phyloP scores from a whole-genome alignment of 1,140 invertebrate genomes.

The Mylabris phalerata region DNA sequence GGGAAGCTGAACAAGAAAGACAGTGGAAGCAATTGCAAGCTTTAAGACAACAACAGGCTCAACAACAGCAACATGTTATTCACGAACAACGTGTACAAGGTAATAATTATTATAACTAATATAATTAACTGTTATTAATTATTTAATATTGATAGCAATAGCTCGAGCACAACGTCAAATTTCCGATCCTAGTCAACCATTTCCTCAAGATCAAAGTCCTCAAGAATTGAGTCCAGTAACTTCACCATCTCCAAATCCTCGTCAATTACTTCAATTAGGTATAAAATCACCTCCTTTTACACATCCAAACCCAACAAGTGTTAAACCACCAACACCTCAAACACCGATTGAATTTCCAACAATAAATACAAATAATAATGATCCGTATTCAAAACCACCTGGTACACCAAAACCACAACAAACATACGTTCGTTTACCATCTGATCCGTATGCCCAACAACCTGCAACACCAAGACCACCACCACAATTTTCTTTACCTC shows the following conservation, averaged over 20 bases:
- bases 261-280: conserved; percentile 45
- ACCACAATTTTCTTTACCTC: conserved; percentile 41
- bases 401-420: conserved; percentile 20
- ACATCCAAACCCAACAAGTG: conserved; percentile 31
- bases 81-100: conserved; percentile 68
- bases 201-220: conserved; percentile 44
- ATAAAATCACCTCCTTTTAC: conserved; percentile 43
- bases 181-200: conserved; percentile 41
- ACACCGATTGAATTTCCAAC: conserved; percentile 28
- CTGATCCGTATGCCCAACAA: conserved; percentile 45
- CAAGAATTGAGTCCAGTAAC: conserved; percentile 37
- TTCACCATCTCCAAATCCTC: conserved; percentile 43
- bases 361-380: conserved; percentile 3
- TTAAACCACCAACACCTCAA: conserved; percentile 32
- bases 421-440: conserved; percentile 16
- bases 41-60: conserved; percentile 67
- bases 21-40: conserved; percentile 84
- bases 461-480: conserved; percentile 48
- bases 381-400: conserved; percentile 22
- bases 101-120: conserved; percentile 33
- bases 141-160: conserved; percentile 42
- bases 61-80: conserved; percentile 73
- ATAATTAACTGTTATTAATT: not conserved
- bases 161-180: conserved; percentile 51
- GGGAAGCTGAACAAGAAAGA: conserved; percentile 76